Evolutionary conservation across 2,113 vertebrate species (phyloP).

Genomic region (Sylvia atricapilla): DNA sequence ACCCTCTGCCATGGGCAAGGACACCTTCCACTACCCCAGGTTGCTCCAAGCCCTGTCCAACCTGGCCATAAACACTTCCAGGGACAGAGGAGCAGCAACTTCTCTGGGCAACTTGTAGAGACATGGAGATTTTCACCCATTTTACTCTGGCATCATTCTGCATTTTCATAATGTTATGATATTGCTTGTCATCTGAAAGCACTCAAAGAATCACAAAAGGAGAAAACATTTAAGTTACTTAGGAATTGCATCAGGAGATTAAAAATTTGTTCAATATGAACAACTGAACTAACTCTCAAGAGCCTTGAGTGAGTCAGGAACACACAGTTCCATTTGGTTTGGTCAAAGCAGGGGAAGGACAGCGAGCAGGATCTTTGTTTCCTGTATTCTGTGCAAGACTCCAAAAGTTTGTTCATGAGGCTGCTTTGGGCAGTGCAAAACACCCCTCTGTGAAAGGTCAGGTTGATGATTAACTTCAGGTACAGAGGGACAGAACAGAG

Average conservation of each 20-base stretch:
- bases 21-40: not conserved
- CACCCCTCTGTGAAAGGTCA: not conserved
- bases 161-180: not conserved
- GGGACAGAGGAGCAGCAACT: not conserved
- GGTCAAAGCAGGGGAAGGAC: not conserved
- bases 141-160: not conserved
- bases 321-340: accelerated
- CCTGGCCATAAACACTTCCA: not conserved
- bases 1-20: not conserved
- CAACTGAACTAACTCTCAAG: not conserved
- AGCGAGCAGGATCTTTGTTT: not conserved
- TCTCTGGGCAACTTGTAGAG: not conserved
- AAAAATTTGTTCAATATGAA: not conserved
- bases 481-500: not conserved
- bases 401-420: not conserved
- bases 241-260: not conserved
- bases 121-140: not conserved
- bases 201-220: not conserved
- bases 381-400: not conserved
- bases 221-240: not conserved
- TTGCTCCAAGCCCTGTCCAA: not conserved
- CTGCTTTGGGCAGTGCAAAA: not conserved
- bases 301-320: not conserved
- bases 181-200: not conserved
- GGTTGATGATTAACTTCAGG: not conserved